Evolutionary conservation across 2,113 vertebrate species (phyloP), one percentile per base, ranked within the genome.

Genomic region (Lampris megalopsis): DNA sequence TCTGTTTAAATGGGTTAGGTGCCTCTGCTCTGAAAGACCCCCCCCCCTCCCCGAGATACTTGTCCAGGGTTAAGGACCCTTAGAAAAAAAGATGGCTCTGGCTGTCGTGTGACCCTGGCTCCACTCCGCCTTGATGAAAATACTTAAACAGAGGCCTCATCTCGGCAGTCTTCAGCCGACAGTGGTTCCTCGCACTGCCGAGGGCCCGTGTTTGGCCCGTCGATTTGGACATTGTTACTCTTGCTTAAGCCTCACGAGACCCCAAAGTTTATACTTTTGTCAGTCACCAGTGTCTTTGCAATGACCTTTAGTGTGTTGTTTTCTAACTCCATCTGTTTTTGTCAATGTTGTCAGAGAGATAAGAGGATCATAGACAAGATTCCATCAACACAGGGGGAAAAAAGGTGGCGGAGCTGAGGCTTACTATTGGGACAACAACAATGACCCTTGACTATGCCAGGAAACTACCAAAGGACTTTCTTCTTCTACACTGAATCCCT

Each of bases 361-460:
- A 90, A 92, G 83, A 84, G 75, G 73, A 79, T 84, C 90, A 74
- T 71, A 64, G 75, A 65, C 78, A 82, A 88, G 89, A 86, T 90
- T 83, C 80, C 63, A 84, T 91, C 77, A 80, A 37, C 54, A 24
- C 24, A 24, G 73, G 66, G 68, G 82, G 67, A 63, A 82, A 86
- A 82, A 71, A 73, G 75, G 42, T 35, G 48, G 76, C 80, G 61
- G 67, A 73, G 68, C 64, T 63, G 59, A 77, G 68, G 58, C 71
- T 11, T 56, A 47, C 48, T 75, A 71, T 80, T 63, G 37, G 50
- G 62, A 75, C 63, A 4, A 65, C 38, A 24, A 36, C 45, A 47
- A 64, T 40, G 24, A 59, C 63, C 53, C 11, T 24, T 43, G 3
- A 7, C 64, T 47, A 4, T 35, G 36, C 68, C 67, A 67, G 82